Evolutionary conservation across 2,113 vertebrate genomes (phyloP), one percentile per base, ranked within the genome.

Genomic region (Pachyramphus minor): DNA sequence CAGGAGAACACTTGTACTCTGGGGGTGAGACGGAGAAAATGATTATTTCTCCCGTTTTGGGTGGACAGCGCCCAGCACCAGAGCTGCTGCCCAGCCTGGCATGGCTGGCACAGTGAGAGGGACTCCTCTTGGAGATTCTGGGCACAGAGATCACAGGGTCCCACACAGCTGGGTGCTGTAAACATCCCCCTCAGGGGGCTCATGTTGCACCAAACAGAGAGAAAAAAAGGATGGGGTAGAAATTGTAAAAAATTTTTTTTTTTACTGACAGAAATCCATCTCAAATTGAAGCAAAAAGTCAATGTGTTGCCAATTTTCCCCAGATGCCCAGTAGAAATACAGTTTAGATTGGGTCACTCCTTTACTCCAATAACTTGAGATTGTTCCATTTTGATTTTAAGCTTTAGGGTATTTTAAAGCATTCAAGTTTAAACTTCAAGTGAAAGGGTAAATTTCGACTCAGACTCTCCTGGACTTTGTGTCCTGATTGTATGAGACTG

Each of bases 341-440:
- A 27, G 59, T 47, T 59, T 52, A 78, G 84, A 81, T 72, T 90
- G 87, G 67, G 73, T 91, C 91, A 64, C 75, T 89, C 83, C 52
- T 87, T 77, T 45, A 66, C 68, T 77, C 72, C 86, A 80, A 90
- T 62, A 93, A 80, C 80, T 89, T 86, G 1, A 93, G 90, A 93
- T 93, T 89, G 90, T 44, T 95, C 92, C 68, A 56, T 84, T 92
- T 95, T 42, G 86, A 84, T 84, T 86, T 91, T 14, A 33, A 77
- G 79, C 64, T 89, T 47, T 22, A 47, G 52, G 60, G 50, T 62
- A 45, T 83, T 95, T 67, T 63, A 74, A 78, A 92, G 64, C 60
- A 11, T 12, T 56, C 11, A 72, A 64, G 47, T 92, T 89, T 59
- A 55, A 90, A 74, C 76, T 90, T 41, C 56, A 59, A 87, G 52